Evolutionary conservation across 1,140 invertebrate genomes (phyloP), one percentile per base, ranked within the genome.

Genomic region (Caerostris darwini): DNA sequence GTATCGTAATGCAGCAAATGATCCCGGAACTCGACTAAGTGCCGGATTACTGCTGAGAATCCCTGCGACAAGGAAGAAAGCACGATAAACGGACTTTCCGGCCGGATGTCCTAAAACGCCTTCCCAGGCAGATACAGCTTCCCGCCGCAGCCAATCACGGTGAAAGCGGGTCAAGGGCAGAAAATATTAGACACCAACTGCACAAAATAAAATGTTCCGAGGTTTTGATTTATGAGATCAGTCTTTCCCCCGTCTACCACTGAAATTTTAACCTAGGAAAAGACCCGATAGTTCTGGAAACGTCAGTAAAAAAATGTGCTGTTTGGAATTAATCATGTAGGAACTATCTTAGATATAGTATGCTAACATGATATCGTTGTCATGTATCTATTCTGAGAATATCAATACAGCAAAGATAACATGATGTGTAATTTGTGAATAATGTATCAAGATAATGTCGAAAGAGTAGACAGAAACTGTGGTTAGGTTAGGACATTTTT

Each of bases 61-160:
- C 8, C 71, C 50, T 77, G 7, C 34, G 53, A 77, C 71, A 12
- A 77, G 71, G 50, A 77, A 77, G 71, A 77, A 77, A 17, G 71
- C 71, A 77, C 71, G 71, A 77, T 77, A 77, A 77, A 77, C 12
- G 19, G 71, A 34, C 50, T 34, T 34, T 77, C 53, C 71, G 34
- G 71, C 71, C 71, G 71, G 71, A 77, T 77, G 50, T 77, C 71
- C 71, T 77, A 77, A 77, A 77, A 8, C 71, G 50, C 50, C 34
- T 77, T 77, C 71, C 67, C 71, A 64, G 71, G 19, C 71, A 77
- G 71, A 77, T 77, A 77, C 34, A 77, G 14, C 71, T 77, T 77
- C 71, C 71, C 71, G 71, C 34, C 71, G 53, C 71, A 53, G 71
- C 71, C 71, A 77, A 77, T 77, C 71, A 77, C 14, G 71, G 10